Conservation (phyloP, 1,140 invertebrate genomes). For the Drosophila erecta region DNA sequence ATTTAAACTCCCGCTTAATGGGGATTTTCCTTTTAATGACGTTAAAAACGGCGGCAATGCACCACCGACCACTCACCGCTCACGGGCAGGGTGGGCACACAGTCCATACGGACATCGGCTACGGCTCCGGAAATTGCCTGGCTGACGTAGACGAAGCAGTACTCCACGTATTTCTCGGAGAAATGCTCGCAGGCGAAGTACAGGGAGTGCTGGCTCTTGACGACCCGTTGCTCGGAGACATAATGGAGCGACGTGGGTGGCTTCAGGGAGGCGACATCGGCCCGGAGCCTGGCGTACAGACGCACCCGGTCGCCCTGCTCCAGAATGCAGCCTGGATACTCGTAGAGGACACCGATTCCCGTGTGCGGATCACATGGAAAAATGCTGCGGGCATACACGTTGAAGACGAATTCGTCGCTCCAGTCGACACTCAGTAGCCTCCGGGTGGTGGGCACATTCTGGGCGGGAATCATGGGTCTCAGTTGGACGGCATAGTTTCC, state of each 20-base stretch:
- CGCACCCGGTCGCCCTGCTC: conserved; percentile 90
- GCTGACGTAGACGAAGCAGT: conserved; percentile 94
- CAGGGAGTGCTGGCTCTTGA: conserved; percentile 89
- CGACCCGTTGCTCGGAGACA: conserved; percentile 87
- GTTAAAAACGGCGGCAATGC: background rate
- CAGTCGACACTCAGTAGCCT: conserved; percentile 89
- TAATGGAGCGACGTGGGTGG: conserved; percentile 87
- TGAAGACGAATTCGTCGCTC: conserved; percentile 93
- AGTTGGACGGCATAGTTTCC: conserved; percentile 90
- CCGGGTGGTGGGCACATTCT: conserved; percentile 87
- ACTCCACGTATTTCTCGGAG: conserved; percentile 92
- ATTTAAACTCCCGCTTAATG: conserved; percentile 2
- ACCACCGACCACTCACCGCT: conserved; percentile 86
- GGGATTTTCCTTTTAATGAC: conserved; percentile 11
- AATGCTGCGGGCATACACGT: conserved; percentile 91
- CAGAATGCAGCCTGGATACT: conserved; percentile 92
- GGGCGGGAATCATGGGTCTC: conserved; percentile 86
- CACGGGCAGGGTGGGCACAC: conserved; percentile 91
- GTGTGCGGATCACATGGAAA: conserved; percentile 90
- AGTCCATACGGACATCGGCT: conserved; percentile 91
- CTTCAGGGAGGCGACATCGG: conserved; percentile 88
- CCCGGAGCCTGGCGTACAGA: conserved; percentile 89
- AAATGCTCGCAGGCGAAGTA: conserved; percentile 93
- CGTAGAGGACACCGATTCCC: conserved; percentile 90
- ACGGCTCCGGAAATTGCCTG: conserved; percentile 92